phyloP scores from a whole-genome alignment of 2,888 invertebrate genomes.

The Steromphala cineraria region DNA sequence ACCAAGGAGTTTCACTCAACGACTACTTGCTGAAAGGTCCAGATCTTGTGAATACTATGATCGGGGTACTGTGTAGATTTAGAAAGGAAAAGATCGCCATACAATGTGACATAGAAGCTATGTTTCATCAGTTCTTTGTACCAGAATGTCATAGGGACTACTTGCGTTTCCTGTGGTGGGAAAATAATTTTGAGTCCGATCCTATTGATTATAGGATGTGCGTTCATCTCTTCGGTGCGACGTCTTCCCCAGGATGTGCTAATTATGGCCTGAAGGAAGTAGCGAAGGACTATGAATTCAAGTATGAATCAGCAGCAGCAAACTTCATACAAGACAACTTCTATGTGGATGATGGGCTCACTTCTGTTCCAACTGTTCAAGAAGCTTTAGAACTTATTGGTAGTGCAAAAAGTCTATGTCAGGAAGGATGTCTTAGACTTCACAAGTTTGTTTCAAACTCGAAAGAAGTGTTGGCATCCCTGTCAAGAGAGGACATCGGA shows the following conservation, averaged over 20 bases:
- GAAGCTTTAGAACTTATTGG: constrained; percentile 37
- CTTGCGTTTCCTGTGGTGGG: constrained; percentile 36
- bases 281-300: neutral
- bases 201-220: constrained; percentile 37
- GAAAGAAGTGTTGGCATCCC: constrained; percentile 33
- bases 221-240: constrained; percentile 39
- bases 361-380: constrained; percentile 26
- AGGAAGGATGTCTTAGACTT: constrained; percentile 37
- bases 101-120: constrained; percentile 39
- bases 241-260: constrained; percentile 40
- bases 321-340: constrained; percentile 29
- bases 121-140: constrained; percentile 44
- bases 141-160: constrained; percentile 30
- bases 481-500: constrained; percentile 39
- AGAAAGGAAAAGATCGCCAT: neutral
- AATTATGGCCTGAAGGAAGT: constrained; percentile 37
- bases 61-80: neutral
- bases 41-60: neutral
- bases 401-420: constrained; percentile 31
- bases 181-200: constrained; percentile 14
- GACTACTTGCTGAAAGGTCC: neutral
- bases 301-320: constrained; percentile 7
- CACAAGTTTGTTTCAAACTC: constrained; percentile 49
- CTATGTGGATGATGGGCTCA: constrained; percentile 48
- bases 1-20: neutral